Evolutionary conservation across 2,113 vertebrate species (phyloP).

Genomic region (Nycticebus coucang): DNA sequence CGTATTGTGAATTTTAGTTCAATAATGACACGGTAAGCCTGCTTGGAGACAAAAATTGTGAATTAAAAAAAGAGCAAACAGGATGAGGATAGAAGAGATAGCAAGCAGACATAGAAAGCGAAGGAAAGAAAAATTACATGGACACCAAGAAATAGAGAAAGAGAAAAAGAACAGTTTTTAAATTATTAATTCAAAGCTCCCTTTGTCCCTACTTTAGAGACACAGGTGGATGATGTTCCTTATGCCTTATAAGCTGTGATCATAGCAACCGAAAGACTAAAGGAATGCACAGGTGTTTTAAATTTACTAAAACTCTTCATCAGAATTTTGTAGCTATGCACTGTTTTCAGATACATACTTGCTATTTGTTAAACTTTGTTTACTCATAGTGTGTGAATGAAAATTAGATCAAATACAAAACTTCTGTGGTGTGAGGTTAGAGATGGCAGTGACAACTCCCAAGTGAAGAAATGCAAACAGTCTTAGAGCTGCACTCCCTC

Average conservation of each 20-base stretch:
- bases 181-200: not conserved
- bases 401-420: not conserved
- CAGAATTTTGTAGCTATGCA: not conserved
- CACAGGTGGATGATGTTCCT: too few species aligned
- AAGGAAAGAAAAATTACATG: not conserved
- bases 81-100: not conserved
- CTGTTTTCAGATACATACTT: not conserved
- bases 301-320: not conserved
- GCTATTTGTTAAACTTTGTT: not conserved
- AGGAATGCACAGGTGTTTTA: not conserved
- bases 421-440: not conserved
- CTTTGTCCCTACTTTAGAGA: not conserved
- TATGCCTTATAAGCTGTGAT: not conserved
- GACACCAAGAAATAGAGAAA: not conserved
- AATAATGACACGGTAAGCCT: not conserved
- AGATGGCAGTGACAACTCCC: not conserved
- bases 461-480: not conserved
- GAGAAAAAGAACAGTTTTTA: not conserved
- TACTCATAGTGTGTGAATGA: not conserved
- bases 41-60: not conserved
- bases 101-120: not conserved
- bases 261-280: not conserved
- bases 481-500: not conserved
- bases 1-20: not conserved
- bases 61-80: slow-evolving; percentile 22